Conservation (phyloP, 2,888 invertebrate genomes). For the Nebria salina region DNA sequence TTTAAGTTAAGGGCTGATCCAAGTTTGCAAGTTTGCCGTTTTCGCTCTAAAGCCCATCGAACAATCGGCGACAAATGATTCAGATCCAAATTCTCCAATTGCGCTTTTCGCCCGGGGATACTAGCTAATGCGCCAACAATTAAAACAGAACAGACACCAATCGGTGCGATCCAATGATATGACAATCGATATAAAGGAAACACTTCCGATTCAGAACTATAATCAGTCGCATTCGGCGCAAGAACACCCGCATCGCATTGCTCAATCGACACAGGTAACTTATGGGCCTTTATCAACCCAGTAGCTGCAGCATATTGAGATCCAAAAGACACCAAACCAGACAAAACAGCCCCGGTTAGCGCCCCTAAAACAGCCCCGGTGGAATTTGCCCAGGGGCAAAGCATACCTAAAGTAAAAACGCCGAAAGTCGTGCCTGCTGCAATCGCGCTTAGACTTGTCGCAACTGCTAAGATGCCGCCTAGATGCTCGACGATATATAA, state of each 20-base stretch:
- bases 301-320: conserved; percentile 72
- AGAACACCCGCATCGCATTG: conserved; percentile 57
- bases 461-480: conserved; percentile 82
- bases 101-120: conserved; percentile 64
- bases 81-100: conserved; percentile 66
- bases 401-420: conserved; percentile 84
- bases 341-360: conserved; percentile 69
- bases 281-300: conserved; percentile 68
- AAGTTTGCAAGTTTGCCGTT: background rate
- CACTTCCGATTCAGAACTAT: conserved; percentile 65
- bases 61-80: conserved; percentile 70
- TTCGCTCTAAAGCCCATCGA: conserved; percentile 62
- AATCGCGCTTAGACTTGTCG: conserved; percentile 82
- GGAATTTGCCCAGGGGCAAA: conserved; percentile 81
- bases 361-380: conserved; percentile 71
- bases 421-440: conserved; percentile 86
- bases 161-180: conserved; percentile 83
- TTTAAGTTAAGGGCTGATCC: conserved; percentile 28
- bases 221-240: conserved; percentile 5
- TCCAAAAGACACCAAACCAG: conserved; percentile 74
- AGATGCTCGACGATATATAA: conserved; percentile 77
- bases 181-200: conserved; percentile 82
- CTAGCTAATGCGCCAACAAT: conserved; percentile 75
- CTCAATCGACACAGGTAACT: conserved; percentile 65
- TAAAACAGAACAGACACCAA: conserved; percentile 74